Base-by-base conservation (phyloP, 2,797 vertebrate species). In the Cottoperca gobio region DNA sequence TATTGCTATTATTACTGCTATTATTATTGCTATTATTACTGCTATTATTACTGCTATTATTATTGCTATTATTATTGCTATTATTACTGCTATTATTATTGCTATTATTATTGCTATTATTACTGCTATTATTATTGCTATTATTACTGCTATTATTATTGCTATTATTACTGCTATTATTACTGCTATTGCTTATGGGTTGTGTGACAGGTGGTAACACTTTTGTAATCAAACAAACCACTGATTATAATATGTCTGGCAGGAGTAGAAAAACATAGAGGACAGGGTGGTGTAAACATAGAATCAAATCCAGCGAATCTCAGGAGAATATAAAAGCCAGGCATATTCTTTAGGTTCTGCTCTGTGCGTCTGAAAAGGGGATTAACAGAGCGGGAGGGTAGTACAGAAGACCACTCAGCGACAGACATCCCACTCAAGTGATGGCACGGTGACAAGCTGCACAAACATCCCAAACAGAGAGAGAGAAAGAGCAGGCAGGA, bases 381-480 rank as follows among this genome's bases (percentile, higher is more conserved):
- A 88, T 89, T 88, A 89, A 78, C 84, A 70, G 82, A 83, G 82
- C 39, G 6, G 35, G 73, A 84, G 82, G 58, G 75, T 21, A 63
- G 75, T 52, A 77, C 76, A 77, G 81, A 78, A 16, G 79, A 86
- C 78, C 80, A 81, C 82, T 86, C 79, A 61, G 53, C 63, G 66
- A 63, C 77, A 79, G 72, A 85, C 86, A 77, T 81, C 74, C 73
- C 76, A 76, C 72, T 83, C 28, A 6, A 86, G 79, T 57, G 60
- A 88, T 68, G 73, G 77, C 82, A 80, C 68, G 52, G 64, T 70
- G 86, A 90, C 86, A 91, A 91, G 88, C 93, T 89, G 85, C 88
- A 89, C 84, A 92, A 92, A 93, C 82, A 89, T 77, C 82, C 84
- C 81, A 86, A 83, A 42, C 86, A 86, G 85, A 90, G 86, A 83